These are phyloP conservation scores for Stenurella melanura DNA, from an alignment of 2,888 invertebrate species.

Conservation along the genomic window DNA sequence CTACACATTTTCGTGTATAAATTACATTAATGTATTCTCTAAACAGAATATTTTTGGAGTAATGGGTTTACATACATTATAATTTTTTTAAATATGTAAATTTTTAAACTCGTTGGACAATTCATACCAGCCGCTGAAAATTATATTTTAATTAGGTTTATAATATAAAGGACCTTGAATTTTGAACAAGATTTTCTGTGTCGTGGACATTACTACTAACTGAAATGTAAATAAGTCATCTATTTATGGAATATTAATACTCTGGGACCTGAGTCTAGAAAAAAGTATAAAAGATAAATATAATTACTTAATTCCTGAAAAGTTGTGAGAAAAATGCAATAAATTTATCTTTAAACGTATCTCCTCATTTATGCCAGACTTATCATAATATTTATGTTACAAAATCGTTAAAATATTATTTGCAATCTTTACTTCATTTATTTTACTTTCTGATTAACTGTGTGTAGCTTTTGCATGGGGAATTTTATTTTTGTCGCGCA, in stretches of 20 bases:
- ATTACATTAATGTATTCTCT: not conserved
- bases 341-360: slow-evolving; percentile 35
- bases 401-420: slow-evolving; percentile 33
- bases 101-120: not conserved
- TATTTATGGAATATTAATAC: slow-evolving; percentile 20
- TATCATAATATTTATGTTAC: slow-evolving; percentile 35
- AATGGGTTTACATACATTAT: slow-evolving; percentile 2
- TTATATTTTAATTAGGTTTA: slow-evolving; percentile 16
- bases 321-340: slow-evolving; percentile 20
- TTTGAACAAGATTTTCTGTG: slow-evolving; percentile 31
- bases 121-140: slow-evolving; percentile 15
- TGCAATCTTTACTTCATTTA: slow-evolving; percentile 31
- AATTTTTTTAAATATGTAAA: slow-evolving; percentile 13
- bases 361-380: slow-evolving; percentile 11
- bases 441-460: slow-evolving; percentile 33
- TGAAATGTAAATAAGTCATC: slow-evolving; percentile 19
- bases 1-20: slow-evolving; percentile 3
- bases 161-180: slow-evolving; percentile 31
- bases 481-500: not conserved
- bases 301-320: slow-evolving; percentile 17
- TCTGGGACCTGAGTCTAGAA: not conserved
- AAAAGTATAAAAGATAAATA: slow-evolving; percentile 15
- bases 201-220: not conserved
- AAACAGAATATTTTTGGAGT: slow-evolving; percentile 3
- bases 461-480: slow-evolving; percentile 14